Percentiles rank a stretch among this genome's conserved stretches.
Conservation (phyloP, 2,797 vertebrate species). For the Hybognathus amarus region DNA sequence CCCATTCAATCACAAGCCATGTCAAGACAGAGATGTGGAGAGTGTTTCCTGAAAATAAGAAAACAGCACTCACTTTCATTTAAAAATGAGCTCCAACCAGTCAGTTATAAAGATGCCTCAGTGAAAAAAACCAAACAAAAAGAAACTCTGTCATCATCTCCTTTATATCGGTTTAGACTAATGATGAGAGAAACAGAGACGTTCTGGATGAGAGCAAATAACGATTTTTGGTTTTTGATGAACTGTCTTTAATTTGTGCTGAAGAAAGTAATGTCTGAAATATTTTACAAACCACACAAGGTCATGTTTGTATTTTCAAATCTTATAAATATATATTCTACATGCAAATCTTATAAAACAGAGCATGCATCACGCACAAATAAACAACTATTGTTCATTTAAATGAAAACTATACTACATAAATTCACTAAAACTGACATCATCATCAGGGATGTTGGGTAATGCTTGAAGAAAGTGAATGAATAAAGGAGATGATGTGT, state of each 20-base stretch:
- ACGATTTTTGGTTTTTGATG: background rate
- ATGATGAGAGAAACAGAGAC: too few relatives aligned
- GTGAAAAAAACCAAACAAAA: background rate
- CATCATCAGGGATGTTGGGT: background rate
- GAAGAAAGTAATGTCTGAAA: background rate
- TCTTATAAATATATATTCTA: too few relatives aligned
- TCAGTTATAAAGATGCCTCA: background rate
- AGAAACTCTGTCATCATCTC: too few relatives aligned
- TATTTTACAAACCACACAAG: background rate
- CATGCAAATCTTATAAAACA: background rate
- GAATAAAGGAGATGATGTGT: background rate
- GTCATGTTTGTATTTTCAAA: background rate
- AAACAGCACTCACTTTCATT: background rate
- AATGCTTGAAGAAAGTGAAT: background rate
- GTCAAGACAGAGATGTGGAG: background rate
- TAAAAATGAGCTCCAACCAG: background rate
- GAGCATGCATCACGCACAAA: too few relatives aligned
- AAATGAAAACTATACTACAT: background rate
- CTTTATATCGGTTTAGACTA: too few relatives aligned
- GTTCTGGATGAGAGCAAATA: background rate
- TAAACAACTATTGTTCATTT: background rate
- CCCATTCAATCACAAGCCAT: slow-evolving; percentile 17
- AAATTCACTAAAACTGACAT: background rate
- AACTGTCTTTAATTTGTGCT: background rate
- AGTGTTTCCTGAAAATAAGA: background rate